These are phyloP conservation scores for Papilio gigon DNA, from an alignment of 2,888 invertebrate genomes.

Conservation along the genomic window DNA sequence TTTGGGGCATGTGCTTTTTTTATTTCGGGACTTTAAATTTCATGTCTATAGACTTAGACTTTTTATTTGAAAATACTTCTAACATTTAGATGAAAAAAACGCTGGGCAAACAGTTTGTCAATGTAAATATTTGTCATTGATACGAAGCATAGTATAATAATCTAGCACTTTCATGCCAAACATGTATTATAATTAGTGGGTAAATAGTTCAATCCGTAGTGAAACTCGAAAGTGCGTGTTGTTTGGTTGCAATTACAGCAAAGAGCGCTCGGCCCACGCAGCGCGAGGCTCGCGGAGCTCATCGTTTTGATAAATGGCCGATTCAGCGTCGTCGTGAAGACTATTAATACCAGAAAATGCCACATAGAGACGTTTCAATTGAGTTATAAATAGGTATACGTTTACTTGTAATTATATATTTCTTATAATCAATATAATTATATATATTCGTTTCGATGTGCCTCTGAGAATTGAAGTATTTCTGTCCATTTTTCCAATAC, in stretches of 20 bases:
- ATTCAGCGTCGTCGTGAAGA: slow-evolving; percentile 34
- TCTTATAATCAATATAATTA: neutral
- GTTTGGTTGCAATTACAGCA: slow-evolving; percentile 31
- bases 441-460: too few species aligned
- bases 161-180: neutral
- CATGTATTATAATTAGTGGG: neutral
- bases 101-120: too few species aligned
- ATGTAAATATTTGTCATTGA: neutral
- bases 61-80: too few species aligned
- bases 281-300: slow-evolving; percentile 31
- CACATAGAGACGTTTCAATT: slow-evolving; percentile 19
- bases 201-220: slow-evolving; percentile 34
- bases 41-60: too few species aligned
- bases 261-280: slow-evolving; percentile 35
- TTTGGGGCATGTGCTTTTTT: too few species aligned
- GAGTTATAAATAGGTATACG: slow-evolving; percentile 12
- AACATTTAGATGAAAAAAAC: too few species aligned
- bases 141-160: neutral
- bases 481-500: too few species aligned
- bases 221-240: slow-evolving; percentile 37
- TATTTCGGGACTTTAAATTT: too few species aligned
- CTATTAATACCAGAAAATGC: slow-evolving; percentile 12
- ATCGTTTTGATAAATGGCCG: slow-evolving; percentile 35
- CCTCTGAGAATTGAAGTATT: too few species aligned
- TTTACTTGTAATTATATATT: neutral